These are phyloP conservation scores for Ophiodon elongatus DNA, from an alignment of 2,113 vertebrate species.

Conservation along the genomic window DNA sequence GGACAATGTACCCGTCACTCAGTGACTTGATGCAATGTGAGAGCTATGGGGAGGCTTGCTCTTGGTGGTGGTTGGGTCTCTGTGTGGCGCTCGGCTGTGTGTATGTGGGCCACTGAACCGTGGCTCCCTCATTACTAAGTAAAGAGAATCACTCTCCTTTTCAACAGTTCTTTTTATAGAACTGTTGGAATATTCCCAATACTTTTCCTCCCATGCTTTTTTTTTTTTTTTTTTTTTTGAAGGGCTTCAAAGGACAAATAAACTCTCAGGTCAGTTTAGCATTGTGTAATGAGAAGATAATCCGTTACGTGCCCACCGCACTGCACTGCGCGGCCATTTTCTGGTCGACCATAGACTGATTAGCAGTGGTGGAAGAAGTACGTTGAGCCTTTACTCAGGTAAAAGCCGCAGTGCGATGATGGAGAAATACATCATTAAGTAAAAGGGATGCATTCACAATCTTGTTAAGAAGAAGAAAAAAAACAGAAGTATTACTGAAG, in stretches of 20 bases:
- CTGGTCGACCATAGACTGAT: neutral
- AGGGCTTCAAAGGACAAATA: conserved; percentile 29
- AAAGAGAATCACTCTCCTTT: conserved; percentile 70
- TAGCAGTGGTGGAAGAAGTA: too few species aligned
- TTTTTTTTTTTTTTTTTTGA: neutral
- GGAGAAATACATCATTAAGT: neutral
- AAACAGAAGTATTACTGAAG: neutral
- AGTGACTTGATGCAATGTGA: conserved; percentile 81
- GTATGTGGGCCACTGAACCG: conserved; percentile 68
- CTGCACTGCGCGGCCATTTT: neutral
- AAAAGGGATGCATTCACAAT: neutral
- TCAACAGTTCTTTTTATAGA: conserved; percentile 69
- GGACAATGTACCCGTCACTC: conserved; percentile 77
- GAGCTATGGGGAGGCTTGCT: conserved; percentile 60
- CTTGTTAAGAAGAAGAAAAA: neutral
- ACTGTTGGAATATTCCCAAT: conserved; percentile 56
- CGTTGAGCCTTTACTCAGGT: neutral
- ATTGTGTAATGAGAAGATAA: neutral
- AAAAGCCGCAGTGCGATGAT: neutral
- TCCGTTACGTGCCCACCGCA: neutral
- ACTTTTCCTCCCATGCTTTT: conserved; percentile 31
- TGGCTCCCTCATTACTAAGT: conserved; percentile 75
- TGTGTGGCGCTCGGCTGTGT: conserved; percentile 56
- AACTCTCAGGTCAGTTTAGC: conserved; percentile 2
- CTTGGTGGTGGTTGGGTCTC: conserved; percentile 47